Conservation (phyloP, 2,888 invertebrate species). For the Ormyrus thymus region DNA sequence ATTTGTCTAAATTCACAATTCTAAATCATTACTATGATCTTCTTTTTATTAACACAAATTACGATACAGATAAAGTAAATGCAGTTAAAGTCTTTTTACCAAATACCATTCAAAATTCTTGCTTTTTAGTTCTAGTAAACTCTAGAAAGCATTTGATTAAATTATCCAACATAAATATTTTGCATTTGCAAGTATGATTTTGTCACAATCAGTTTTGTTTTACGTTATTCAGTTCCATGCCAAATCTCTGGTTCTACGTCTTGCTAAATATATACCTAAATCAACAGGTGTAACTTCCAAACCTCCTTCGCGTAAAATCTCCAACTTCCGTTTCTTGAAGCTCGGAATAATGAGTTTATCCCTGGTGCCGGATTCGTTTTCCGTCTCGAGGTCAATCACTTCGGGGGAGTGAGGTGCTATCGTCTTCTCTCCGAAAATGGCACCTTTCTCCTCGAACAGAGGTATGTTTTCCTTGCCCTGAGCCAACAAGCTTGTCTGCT, state of each 20-base stretch:
- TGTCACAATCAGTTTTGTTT: not conserved
- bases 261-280: conserved; percentile 59
- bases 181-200: too few relatives aligned
- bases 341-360: conserved; percentile 73
- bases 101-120: too few relatives aligned
- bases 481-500: conserved; percentile 72
- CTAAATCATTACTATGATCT: too few relatives aligned
- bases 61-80: too few relatives aligned
- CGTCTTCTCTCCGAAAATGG: conserved; percentile 69
- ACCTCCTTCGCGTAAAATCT: conserved; percentile 85
- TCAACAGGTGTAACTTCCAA: conserved; percentile 84
- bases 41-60: too few relatives aligned
- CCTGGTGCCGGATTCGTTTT: conserved; percentile 66
- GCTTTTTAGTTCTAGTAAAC: too few relatives aligned
- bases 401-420: conserved; percentile 81
- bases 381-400: conserved; percentile 79
- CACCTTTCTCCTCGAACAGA: conserved; percentile 69
- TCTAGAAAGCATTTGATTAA: too few relatives aligned
- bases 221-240: not conserved
- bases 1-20: too few relatives aligned
- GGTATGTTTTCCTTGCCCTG: conserved; percentile 79
- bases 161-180: too few relatives aligned
- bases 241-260: too few relatives aligned
- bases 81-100: too few relatives aligned
- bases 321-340: conserved; percentile 83